Base-by-base conservation (phyloP, 92 coral and sea anemone genomes). In the Isaurus tuberculatus region DNA sequence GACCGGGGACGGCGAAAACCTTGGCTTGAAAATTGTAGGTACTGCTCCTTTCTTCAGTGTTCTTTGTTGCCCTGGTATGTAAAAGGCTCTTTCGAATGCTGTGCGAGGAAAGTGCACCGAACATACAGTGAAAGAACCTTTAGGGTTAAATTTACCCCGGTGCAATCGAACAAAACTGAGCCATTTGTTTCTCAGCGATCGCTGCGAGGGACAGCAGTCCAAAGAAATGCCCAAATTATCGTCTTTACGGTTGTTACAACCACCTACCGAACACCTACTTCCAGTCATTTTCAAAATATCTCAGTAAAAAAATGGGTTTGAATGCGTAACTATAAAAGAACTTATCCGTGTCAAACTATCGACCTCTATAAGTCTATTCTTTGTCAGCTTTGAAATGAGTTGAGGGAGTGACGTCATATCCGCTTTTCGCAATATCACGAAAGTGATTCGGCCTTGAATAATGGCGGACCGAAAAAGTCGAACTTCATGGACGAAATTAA, bases 381-480 rank as follows among this genome's bases (percentile, higher is more conserved):
- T 71, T 71, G 34, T 11, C 48, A 58, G 37, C 36, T 25, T 48
- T 48, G 55, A 48, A 48, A 71, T 72, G 63, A 43, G 79, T 72
- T 72, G 79, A 42, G 63, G 79, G 79, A 43, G 58, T 72, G 79
- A 72, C 40, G 79, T 72, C 79, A 72, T 14, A 46, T 72, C 75
- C 57, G 57, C 75, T 22, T 40, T 36, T 70, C 75, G 6, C 55
- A 36, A 20, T 65, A 65, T 65, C 31, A 22, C 51, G 19, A 70
- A 70, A 37, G 55, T 23, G 51, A 42, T 26, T 22, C 30, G 55
- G 30, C 75, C 51, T 22, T 70, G 55, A 70, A 70, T 70, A 70
- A 70, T 69, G 73, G 75, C 75, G 75, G 75, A 37, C 53, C 0
- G 48, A 70, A 70, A 70, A 70, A 70, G 28, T n/a, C 33, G 31